Percentiles rank a stretch among this genome's conserved stretches.
Evolutionary conservation across 2,797 vertebrate species (phyloP).

Genomic region (Pteropus rufus): DNA sequence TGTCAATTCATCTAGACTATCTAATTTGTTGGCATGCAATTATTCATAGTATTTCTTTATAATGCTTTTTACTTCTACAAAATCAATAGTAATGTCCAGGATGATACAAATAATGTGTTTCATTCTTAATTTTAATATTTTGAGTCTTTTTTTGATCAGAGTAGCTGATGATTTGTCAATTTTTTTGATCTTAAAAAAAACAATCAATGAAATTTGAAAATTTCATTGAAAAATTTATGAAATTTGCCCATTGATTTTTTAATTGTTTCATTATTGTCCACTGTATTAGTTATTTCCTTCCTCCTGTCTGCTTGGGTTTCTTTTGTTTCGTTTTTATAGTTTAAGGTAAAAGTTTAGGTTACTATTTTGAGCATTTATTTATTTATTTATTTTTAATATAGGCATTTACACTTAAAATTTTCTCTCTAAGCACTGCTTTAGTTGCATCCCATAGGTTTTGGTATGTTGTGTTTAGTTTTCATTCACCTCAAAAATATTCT

Average conservation of each 20-base stretch:
- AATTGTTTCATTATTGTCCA: neutral
- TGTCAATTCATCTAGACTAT: neutral
- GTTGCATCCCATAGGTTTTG: neutral
- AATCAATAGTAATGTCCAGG: neutral
- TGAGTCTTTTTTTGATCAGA: neutral
- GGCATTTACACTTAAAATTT: neutral
- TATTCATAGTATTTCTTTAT: neutral
- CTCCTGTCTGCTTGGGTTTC: neutral
- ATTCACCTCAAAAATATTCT: neutral
- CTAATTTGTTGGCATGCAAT: neutral
- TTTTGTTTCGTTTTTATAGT: neutral
- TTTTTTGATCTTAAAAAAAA: neutral
- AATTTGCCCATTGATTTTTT: neutral
- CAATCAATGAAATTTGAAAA: no score
- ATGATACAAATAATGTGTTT: neutral
- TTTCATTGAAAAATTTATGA: neutral
- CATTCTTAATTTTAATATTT: neutral
- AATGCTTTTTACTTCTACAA: neutral
- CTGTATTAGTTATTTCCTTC: neutral
- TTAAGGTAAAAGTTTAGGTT: neutral
- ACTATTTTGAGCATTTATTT: neutral
- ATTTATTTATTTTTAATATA: neutral
- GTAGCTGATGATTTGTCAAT: neutral
- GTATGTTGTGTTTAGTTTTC: neutral
- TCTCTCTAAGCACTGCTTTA: neutral